Evolutionary conservation across 2,797 vertebrate species (phyloP).

Genomic region (Kryptopterus vitreolus): DNA sequence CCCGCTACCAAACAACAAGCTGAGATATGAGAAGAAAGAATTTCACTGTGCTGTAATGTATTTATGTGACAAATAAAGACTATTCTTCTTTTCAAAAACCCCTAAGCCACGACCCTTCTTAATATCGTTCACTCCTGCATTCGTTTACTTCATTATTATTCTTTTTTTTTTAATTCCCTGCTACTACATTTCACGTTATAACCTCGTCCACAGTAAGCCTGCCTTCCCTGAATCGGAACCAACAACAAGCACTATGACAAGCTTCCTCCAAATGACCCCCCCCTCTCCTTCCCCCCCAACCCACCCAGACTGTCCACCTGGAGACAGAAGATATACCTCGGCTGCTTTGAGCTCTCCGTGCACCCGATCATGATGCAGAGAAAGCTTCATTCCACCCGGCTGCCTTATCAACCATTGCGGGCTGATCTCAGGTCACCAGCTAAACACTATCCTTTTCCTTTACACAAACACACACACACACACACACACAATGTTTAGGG

Average conservation of each 20-base stretch:
- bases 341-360: constrained; percentile 4
- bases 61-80: too few species aligned
- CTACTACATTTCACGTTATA: not conserved
- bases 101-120: too few species aligned
- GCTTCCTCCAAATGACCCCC: too few species aligned
- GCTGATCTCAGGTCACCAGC: constrained; percentile 14
- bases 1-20: too few species aligned
- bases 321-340: constrained; percentile 6
- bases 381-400: not conserved
- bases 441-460: constrained; percentile 6
- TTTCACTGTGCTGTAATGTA: too few species aligned
- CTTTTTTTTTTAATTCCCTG: not conserved
- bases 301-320: not conserved
- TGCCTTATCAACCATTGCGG: constrained; percentile 4
- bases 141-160: not conserved
- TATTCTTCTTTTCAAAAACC: too few species aligned
- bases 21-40: too few species aligned
- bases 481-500: too few species aligned
- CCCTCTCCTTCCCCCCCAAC: not conserved
- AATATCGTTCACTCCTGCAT: not conserved
- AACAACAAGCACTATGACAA: not conserved
- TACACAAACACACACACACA: too few species aligned
- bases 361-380: not conserved
- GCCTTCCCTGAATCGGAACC: not conserved
- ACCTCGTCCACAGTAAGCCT: not conserved